Evolutionary conservation across 2,888 invertebrate genomes (phyloP).

Genomic region (Tuberolachnus salignus): DNA sequence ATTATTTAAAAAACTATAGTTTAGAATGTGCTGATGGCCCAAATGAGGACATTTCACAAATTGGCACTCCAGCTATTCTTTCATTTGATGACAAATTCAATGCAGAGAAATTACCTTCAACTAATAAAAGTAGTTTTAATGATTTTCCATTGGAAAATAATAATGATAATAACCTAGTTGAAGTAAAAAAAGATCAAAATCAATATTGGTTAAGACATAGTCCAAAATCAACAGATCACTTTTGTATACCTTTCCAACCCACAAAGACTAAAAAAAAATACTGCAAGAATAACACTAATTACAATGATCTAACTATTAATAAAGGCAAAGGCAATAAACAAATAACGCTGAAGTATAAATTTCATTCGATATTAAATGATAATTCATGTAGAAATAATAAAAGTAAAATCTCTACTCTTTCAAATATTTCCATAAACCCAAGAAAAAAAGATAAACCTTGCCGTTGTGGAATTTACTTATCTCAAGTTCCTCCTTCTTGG

Average conservation of each 20-base stretch:
- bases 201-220: slow-evolving; percentile 14
- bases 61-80: not conserved
- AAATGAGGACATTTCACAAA: not conserved
- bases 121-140: not conserved
- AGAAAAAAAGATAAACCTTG: slow-evolving; percentile 34
- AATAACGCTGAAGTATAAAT: slow-evolving; percentile 19
- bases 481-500: slow-evolving; percentile 39
- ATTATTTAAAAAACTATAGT: not conserved
- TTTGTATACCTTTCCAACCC: not conserved
- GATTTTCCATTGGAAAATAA: too few species aligned
- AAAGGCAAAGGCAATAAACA: not conserved
- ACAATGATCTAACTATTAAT: not conserved
- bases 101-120: not conserved
- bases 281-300: not conserved
- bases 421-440: not conserved
- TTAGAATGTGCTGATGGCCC: not conserved
- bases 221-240: slow-evolving; percentile 19
- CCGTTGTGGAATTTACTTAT: slow-evolving; percentile 33
- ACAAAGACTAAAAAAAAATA: not conserved
- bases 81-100: not conserved
- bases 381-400: not conserved
- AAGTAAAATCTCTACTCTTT: slow-evolving; percentile 14
- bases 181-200: not conserved
- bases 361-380: slow-evolving; percentile 7
- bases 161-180: not conserved